Conservation (phyloP, 2,797 vertebrate genomes). For the Thamnophis elegans region DNA sequence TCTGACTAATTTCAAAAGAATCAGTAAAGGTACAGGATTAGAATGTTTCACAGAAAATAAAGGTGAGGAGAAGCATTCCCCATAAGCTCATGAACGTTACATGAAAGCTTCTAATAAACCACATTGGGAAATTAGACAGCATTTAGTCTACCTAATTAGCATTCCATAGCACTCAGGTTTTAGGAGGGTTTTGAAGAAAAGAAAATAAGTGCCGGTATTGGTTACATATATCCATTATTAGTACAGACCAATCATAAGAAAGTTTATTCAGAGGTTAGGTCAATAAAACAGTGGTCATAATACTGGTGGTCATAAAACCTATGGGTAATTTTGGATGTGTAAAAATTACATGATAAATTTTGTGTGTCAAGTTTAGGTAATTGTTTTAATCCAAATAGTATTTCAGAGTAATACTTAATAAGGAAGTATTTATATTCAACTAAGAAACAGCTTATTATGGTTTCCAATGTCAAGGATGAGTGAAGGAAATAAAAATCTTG, state of each 20-base stretch:
- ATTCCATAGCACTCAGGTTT: background rate
- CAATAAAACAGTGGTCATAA: background rate
- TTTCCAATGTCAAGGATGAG: background rate
- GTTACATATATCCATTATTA: background rate
- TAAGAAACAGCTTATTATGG: background rate
- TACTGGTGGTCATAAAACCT: background rate
- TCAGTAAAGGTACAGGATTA: background rate
- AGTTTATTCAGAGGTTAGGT: background rate
- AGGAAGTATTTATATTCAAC: background rate
- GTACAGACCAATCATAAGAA: background rate
- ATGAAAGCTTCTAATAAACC: background rate
- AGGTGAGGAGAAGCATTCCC: background rate
- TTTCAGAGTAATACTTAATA: background rate
- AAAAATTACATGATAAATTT: background rate
- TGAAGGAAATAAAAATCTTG: background rate
- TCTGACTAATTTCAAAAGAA: background rate
- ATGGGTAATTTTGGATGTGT: background rate
- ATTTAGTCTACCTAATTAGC: background rate
- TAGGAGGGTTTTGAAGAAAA: background rate
- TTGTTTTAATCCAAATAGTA: background rate
- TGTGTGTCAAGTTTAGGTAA: background rate
- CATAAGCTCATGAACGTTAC: background rate
- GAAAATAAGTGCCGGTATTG: background rate
- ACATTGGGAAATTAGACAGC: background rate
- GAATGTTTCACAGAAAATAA: background rate